These are phyloP conservation scores for Paramormyrops hopkinsi DNA, from an alignment of 2,797 vertebrate genomes.

Conservation along the genomic window DNA sequence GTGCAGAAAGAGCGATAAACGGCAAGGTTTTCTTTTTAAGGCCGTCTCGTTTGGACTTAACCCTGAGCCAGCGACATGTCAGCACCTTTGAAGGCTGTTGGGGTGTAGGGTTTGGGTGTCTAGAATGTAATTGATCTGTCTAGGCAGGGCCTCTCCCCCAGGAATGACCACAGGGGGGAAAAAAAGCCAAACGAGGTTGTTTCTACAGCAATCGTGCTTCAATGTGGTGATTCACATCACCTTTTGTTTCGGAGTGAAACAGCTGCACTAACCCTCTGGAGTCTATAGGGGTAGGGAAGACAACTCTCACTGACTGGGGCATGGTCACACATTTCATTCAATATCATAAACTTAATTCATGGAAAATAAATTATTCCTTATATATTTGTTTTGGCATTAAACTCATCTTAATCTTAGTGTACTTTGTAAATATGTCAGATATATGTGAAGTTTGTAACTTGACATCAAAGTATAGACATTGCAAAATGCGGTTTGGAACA, in stretches of 20 bases:
- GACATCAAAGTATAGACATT: too few species aligned
- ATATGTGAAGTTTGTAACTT: too few species aligned
- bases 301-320: too few species aligned
- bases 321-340: too few species aligned
- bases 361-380: too few species aligned
- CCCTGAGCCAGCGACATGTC: slow-evolving; percentile 4
- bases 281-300: too few species aligned
- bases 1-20: slow-evolving; percentile 13
- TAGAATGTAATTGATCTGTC: slow-evolving; percentile 16
- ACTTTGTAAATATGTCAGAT: too few species aligned
- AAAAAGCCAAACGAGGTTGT: not conserved
- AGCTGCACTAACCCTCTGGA: not conserved
- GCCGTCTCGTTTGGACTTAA: not conserved
- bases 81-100: not conserved
- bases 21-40: not conserved
- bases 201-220: slow-evolving; percentile 3
- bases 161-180: not conserved
- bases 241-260: not conserved
- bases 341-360: too few species aligned
- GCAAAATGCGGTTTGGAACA: too few species aligned
- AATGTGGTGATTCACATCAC: not conserved
- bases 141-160: not conserved
- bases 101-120: not conserved
- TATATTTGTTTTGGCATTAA: too few species aligned
- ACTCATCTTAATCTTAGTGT: too few species aligned